Evolutionary conservation across 2,113 vertebrate species (phyloP).

Genomic region (Urocolius indicus): DNA sequence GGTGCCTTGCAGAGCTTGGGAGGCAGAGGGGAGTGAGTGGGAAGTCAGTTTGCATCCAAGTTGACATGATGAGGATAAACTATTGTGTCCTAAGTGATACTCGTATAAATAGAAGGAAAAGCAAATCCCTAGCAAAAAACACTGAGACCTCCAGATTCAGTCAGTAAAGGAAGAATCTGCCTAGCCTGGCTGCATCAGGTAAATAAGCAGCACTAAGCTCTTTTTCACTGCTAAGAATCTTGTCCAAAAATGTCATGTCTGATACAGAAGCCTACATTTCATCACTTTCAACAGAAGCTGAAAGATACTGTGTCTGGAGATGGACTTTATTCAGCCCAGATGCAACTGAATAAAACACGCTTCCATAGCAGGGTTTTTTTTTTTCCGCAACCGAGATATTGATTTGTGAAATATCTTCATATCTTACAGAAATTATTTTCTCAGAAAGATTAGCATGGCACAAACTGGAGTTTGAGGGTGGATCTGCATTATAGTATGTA

Average conservation of each 20-base stretch:
- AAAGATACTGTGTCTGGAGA: not conserved
- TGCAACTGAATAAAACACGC: not conserved
- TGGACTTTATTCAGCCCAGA: not conserved
- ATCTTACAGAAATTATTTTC: not conserved
- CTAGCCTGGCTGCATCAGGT: not conserved
- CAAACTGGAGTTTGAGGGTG: not conserved
- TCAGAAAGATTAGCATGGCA: not conserved
- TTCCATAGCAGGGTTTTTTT: not conserved
- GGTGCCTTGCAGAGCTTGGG: not conserved
- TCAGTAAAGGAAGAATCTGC: not conserved
- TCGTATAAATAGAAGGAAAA: not conserved
- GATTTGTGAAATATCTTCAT: not conserved
- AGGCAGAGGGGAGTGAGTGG: not conserved
- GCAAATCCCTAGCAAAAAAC: not conserved
- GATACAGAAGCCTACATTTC: not conserved
- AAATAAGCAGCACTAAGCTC: not conserved
- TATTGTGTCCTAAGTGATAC: not conserved
- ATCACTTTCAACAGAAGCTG: not conserved
- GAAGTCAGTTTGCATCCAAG: slow-evolving; percentile 6
- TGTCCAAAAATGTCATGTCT: not conserved
- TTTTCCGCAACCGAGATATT: not conserved
- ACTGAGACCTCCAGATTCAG: not conserved
- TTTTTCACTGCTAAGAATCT: not conserved
- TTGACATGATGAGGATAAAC: not conserved
- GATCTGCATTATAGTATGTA: not conserved